Evolutionary conservation across 2,888 invertebrate genomes (phyloP).

Genomic region (Micropterix aruncella): DNA sequence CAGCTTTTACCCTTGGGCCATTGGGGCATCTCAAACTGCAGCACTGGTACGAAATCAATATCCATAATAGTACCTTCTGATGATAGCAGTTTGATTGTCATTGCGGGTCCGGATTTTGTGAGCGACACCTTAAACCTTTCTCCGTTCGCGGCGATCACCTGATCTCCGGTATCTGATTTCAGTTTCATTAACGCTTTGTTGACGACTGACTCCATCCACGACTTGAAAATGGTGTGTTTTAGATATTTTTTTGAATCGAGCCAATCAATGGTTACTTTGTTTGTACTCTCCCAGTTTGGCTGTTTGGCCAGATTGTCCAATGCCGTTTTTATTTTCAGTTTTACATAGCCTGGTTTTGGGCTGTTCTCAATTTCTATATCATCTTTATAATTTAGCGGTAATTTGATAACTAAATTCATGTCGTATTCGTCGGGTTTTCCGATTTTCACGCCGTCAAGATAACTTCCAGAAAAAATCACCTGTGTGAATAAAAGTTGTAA

Average conservation of each 20-base stretch:
- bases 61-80: conserved; percentile 18
- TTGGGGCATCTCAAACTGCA: conserved; percentile 27
- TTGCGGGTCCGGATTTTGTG: conserved; percentile 38
- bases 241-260: conserved; percentile 30
- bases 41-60: conserved; percentile 40
- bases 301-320: conserved; percentile 27
- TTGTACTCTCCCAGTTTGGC: conserved; percentile 23
- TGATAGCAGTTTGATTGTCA: conserved; percentile 31
- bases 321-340: conserved; percentile 22
- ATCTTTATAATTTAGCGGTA: conserved; percentile 32
- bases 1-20: conserved; percentile 24
- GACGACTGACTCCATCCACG: conserved; percentile 39
- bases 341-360: conserved; percentile 30
- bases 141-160: conserved; percentile 19
- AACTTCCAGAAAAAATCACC: conserved; percentile 41
- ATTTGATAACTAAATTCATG: conserved; percentile 38
- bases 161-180: conserved; percentile 11
- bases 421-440: conserved; percentile 46
- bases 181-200: conserved; percentile 28
- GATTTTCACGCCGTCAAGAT: conserved; percentile 44
- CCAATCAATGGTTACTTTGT: conserved; percentile 27
- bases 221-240: conserved; percentile 31
- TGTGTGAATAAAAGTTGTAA: too few relatives aligned
- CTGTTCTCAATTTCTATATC: conserved; percentile 26
- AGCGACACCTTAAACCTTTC: conserved; percentile 22